Conservation (phyloP, 1,140 invertebrate species). For the Plutomurus gul region DNA sequence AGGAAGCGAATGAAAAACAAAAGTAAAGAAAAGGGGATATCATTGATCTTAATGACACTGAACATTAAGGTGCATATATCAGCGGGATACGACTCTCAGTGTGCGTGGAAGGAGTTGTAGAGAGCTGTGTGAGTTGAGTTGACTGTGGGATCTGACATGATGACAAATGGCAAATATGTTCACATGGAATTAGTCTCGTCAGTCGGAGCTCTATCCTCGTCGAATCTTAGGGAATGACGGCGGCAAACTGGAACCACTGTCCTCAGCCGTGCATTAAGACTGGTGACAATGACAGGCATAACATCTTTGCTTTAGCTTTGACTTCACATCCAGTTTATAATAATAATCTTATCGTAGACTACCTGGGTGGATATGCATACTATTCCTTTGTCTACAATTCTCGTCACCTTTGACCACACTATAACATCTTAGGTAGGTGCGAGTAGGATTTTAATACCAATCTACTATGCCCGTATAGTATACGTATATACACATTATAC, state of each 20-base stretch:
- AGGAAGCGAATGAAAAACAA: too few species aligned
- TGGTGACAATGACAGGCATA: background rate
- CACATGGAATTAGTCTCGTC: constrained; percentile 23
- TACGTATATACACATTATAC: too few species aligned
- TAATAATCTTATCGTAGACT: too few species aligned
- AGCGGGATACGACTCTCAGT: background rate
- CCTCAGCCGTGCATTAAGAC: background rate
- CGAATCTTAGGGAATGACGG: background rate
- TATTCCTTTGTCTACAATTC: too few species aligned
- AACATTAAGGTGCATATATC: constrained; percentile 19
- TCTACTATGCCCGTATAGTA: too few species aligned
- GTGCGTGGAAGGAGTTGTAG: background rate
- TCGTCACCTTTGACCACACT: background rate
- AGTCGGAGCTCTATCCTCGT: background rate
- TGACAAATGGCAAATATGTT: constrained; percentile 29
- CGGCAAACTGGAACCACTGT: background rate
- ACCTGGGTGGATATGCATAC: too few species aligned
- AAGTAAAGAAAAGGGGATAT: too few species aligned
- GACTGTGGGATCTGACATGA: constrained; percentile 12
- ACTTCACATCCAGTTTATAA: background rate
- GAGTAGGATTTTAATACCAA: too few species aligned
- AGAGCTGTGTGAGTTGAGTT: too few species aligned
- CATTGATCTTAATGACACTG: constrained; percentile 1
- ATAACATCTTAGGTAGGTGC: too few species aligned
- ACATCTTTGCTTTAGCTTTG: too few species aligned